Evolutionary conservation across 2,797 vertebrate genomes (phyloP), one percentile per base, ranked within the genome.

Genomic region (Microctenopoma steveboyesi): DNA sequence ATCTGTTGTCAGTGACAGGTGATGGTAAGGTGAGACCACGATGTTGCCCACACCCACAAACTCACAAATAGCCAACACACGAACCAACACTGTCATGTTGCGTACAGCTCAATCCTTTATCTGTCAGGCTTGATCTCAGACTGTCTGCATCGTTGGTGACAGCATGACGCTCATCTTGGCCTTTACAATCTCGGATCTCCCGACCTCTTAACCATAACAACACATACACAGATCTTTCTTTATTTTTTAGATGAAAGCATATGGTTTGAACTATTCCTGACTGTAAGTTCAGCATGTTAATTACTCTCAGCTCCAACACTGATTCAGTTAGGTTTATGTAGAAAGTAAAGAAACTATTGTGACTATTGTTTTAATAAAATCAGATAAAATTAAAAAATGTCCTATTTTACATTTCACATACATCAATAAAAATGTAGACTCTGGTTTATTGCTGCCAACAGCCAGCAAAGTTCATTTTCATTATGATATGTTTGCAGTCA

Each of bases 1-100:
- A 87, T 89, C 76, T 89, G 81, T 78, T 86, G 80, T 74, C 74
- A 75, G 76, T 73, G 73, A 84, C 79, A 88, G 80, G 78, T 89
- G 84, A 86, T 50, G 63, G 87, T 84, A 88, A 88, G 69, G 80
- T 88, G 86, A 85, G 83, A 87, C 67, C 27, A 52, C 42, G 58
- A 16, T 74, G 46, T 47, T 67, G 16, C 50, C 76, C 69, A 69
- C 69, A 69, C 57, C 59, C 66, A 55, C 60, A 60, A 73, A 86
- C 71, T 53, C 33, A 69, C 60, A 52, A 35, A 37, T 61, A 69
- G 76, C 62, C 54, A 81, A 70, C 30, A 57, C 57, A 66, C 33
- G 68, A 69, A 78, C 62, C 54, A 46, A 72, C 48, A 57, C 25
- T 5, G 51, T 30, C 59, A 63, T 55, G 51, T 40, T 63, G 56